Base-by-base conservation (phyloP, 1,140 invertebrate genomes). In the Drosophila ironensis region DNA sequence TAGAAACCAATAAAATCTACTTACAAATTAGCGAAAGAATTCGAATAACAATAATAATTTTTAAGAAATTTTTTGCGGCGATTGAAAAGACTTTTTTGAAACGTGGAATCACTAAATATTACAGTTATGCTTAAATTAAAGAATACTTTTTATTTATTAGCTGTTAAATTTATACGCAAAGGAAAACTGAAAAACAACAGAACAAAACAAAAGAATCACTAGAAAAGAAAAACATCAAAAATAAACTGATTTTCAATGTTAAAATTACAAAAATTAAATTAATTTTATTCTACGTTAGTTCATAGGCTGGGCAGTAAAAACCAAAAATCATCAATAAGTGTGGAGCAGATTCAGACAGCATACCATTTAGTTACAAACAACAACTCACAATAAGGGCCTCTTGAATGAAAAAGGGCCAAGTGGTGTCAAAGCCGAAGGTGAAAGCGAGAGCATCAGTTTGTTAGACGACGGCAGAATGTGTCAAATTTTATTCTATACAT, bases 191-290 rank as follows among this genome's bases (percentile, higher is more conserved):
- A 61, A 61, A 57, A 69, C 51, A 52, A 46, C 30, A 51, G 45
- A 16, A 44, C 50, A 64, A 56, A 54, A 67, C 74, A 70, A 77
- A 78, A 72, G 35, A 54, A 81, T 20, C 72, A 73, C 47, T 64
- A 75, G 40, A 77, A 78, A 54, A 72, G 48, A 75, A 68, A n/a
- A 75, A 73, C 51, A 73, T 67, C 35, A 77, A 80, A 78, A 84
- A 80, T 80, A 86, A 86, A 86, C 52, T 75, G 81, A 86, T 86
- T 86, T 86, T 86, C 75, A 86, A 86, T 80, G 80, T 86, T 86
- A 80, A 86, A 86, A 73, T 69, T 54, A 72, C 53, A 73, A 51
- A 73, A 51, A 46, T 60, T 77, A 77, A 69, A 56, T 64, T 82
- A 69, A 82, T 82, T 84, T 80, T 57, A 70, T 70, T 82, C 48